Percentiles rank a stretch among this genome's conserved stretches.
Conservation (phyloP, 2,113 vertebrate genomes). For the Aegithalos caudatus region DNA sequence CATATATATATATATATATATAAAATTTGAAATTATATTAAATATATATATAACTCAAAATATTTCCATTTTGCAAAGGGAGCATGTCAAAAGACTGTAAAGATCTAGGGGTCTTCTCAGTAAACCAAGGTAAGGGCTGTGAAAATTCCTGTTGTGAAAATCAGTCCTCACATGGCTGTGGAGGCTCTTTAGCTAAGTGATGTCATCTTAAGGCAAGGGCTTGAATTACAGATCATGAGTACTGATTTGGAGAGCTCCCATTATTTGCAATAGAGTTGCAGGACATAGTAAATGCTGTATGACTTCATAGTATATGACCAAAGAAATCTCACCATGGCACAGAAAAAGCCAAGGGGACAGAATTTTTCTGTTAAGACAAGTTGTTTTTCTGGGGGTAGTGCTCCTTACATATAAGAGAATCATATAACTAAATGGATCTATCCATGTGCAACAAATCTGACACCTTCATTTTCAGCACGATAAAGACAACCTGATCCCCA, state of each 20-base stretch:
- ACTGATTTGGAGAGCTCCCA: not conserved
- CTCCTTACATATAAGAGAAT: not conserved
- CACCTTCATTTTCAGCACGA: accelerated
- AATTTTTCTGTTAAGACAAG: not conserved
- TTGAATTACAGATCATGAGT: not conserved
- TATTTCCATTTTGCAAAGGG: not conserved
- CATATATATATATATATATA: not conserved
- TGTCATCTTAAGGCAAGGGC: not conserved
- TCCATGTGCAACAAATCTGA: not conserved
- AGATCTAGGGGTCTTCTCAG: not conserved
- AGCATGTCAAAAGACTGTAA: not conserved
- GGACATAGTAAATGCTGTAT: not conserved
- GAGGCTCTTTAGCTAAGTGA: not conserved
- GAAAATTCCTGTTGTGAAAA: not conserved
- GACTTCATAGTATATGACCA: not conserved
- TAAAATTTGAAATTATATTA: not conserved
- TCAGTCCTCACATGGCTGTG: not conserved
- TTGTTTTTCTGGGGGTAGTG: not conserved
- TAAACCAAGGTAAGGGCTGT: not conserved
- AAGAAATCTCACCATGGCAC: not conserved
- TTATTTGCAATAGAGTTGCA: not conserved
- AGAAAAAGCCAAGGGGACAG: not conserved
- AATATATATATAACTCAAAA: not conserved
- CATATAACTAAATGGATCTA: not conserved
- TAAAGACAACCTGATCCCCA: not conserved